Conservation (phyloP, 2,797 vertebrate genomes). For the Halcyon chelicuti region DNA sequence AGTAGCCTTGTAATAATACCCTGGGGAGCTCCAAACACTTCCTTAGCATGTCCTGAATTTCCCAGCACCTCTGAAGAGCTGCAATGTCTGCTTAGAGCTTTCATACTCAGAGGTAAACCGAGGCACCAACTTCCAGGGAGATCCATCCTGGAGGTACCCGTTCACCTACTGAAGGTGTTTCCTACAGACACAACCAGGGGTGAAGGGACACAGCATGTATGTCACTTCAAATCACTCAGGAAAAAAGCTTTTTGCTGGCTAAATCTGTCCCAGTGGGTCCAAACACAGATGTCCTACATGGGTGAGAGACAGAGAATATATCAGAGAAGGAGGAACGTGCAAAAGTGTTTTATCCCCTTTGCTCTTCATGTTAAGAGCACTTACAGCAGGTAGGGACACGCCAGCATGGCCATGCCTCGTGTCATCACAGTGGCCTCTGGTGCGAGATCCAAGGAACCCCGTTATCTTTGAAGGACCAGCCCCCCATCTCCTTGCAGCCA, state of each 20-base stretch:
- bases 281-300: rapidly evolving
- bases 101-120: neutral
- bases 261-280: neutral
- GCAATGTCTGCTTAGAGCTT: neutral
- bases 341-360: neutral
- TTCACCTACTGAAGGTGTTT: neutral
- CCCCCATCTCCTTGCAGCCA: neutral
- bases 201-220: rapidly evolving
- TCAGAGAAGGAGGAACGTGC: neutral
- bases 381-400: rapidly evolving
- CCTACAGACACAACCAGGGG: rapidly evolving
- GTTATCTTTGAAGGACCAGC: neutral
- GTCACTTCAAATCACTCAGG: rapidly evolving
- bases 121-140: neutral
- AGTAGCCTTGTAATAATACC: neutral
- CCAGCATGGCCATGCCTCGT: neutral
- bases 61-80: neutral
- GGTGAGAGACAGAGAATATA: rapidly evolving
- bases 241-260: neutral
- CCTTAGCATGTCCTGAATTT: neutral
- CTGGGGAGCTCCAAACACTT: neutral
- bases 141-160: neutral
- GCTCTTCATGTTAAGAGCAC: neutral
- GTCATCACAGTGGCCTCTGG: rapidly evolving
- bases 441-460: rapidly evolving